Conservation (phyloP, 2,888 invertebrate species). For the Mongoloraphidia duomilia region DNA sequence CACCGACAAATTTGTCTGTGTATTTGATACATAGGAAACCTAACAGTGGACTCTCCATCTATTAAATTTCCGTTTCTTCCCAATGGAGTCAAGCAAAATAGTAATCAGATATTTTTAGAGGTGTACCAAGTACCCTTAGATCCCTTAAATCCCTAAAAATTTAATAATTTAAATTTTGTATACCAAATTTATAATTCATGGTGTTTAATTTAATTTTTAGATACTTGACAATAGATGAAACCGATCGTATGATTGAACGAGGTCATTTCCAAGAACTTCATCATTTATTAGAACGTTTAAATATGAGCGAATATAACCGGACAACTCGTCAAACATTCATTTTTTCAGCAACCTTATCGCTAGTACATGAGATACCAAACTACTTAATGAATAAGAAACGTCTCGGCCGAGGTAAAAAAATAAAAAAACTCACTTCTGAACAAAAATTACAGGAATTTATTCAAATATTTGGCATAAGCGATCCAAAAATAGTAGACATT, state of each 20-base stretch:
- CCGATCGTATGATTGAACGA: slow-evolving; percentile 93
- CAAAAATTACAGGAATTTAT: slow-evolving; percentile 67
- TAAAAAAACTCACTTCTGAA: slow-evolving; percentile 50
- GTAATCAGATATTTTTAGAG: background rate
- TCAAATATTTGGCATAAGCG: slow-evolving; percentile 66
- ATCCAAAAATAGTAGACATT: slow-evolving; percentile 87
- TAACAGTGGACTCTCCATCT: no score
- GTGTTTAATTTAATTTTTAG: slow-evolving; percentile 30
- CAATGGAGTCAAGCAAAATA: no score
- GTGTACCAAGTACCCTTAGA: no score
- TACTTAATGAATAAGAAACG: slow-evolving; percentile 47
- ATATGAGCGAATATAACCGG: slow-evolving; percentile 45
- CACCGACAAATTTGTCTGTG: no score
- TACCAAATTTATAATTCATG: background rate
- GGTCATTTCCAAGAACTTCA: slow-evolving; percentile 91
- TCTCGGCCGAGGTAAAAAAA: slow-evolving; percentile 36
- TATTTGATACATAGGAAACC: no score
- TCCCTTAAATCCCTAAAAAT: no score
- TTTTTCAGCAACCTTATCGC: slow-evolving; percentile 91
- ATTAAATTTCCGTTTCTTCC: no score
- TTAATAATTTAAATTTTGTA: background rate
- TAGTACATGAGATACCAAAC: slow-evolving; percentile 73
- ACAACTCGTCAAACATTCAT: slow-evolving; percentile 78
- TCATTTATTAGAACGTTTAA: slow-evolving; percentile 63
- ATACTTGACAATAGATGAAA: slow-evolving; percentile 92